Conservation (phyloP, 1,140 invertebrate genomes). For the Lethrus apterus region DNA sequence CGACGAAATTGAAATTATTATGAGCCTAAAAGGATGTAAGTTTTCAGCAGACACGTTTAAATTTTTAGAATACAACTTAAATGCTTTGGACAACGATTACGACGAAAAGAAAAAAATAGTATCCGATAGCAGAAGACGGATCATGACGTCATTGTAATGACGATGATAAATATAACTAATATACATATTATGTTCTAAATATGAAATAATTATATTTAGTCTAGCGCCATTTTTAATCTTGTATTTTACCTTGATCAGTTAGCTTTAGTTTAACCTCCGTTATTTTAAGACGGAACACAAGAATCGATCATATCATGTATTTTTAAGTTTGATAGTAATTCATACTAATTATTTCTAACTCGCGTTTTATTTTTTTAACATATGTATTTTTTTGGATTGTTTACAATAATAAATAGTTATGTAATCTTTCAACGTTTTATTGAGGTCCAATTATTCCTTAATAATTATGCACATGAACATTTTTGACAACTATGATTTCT, state of each 20-base stretch:
- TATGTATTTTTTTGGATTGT: too few relatives aligned
- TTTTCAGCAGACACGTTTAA: slow-evolving; percentile 34
- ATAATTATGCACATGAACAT: too few relatives aligned
- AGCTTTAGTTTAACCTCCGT: slow-evolving; percentile 16
- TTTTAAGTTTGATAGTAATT: too few relatives aligned
- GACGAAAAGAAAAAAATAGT: slow-evolving; percentile 34
- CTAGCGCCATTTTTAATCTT: slow-evolving; percentile 18
- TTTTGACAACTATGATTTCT: too few relatives aligned
- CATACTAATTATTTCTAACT: too few relatives aligned
- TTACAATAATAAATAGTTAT: too few relatives aligned
- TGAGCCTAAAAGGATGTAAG: slow-evolving; percentile 31
- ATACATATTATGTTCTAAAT: background rate
- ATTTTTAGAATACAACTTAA: slow-evolving; percentile 29
- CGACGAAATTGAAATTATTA: slow-evolving; percentile 34
- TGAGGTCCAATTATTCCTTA: too few relatives aligned
- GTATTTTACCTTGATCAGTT: too few relatives aligned
- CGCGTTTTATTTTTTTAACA: too few relatives aligned
- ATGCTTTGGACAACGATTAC: slow-evolving; percentile 17
- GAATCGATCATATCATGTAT: slow-evolving; percentile 38
- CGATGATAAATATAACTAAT: background rate
- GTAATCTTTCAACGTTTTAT: too few relatives aligned
- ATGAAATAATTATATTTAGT: slow-evolving; percentile 14
- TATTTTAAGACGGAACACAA: slow-evolving; percentile 25
- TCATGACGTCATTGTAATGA: slow-evolving; percentile 31
- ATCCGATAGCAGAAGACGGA: slow-evolving; percentile 33